Evolutionary conservation across 2,797 vertebrate genomes (phyloP).

Genomic region (Buceros bicornis): DNA sequence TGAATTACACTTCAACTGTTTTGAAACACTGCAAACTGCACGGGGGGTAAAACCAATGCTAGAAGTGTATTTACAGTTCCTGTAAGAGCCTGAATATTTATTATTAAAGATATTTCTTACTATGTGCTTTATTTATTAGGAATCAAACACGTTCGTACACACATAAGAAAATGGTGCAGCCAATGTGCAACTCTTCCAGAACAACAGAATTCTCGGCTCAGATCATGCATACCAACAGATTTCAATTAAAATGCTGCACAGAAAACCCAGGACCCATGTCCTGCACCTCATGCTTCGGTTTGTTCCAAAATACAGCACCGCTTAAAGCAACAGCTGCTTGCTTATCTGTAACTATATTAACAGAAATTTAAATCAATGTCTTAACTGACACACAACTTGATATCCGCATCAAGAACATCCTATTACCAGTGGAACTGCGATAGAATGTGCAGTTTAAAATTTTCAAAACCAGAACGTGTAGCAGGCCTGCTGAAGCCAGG

Average conservation of each 20-base stretch:
- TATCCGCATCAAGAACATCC: background rate
- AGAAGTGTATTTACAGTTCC: background rate
- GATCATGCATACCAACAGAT: background rate
- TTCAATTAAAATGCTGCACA: background rate
- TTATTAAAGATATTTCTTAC: background rate
- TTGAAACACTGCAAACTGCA: background rate
- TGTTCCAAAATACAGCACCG: background rate
- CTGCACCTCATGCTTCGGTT: background rate
- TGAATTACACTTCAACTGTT: background rate
- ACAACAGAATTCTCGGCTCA: background rate
- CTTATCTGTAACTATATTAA: background rate
- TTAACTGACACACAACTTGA: background rate
- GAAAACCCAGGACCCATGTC: background rate
- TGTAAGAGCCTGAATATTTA: background rate
- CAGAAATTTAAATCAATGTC: background rate
- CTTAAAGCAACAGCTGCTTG: background rate
- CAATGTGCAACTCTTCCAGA: background rate
- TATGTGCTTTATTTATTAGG: background rate
- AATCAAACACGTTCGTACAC: rapidly evolving
- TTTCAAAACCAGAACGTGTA: background rate
- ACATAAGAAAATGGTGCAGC: background rate
- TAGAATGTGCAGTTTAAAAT: background rate
- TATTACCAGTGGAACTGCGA: background rate
- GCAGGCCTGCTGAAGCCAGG: background rate
- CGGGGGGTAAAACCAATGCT: background rate